Evolutionary conservation across 2,113 vertebrate genomes (phyloP).

Genomic region (Capricornis sumatraensis): DNA sequence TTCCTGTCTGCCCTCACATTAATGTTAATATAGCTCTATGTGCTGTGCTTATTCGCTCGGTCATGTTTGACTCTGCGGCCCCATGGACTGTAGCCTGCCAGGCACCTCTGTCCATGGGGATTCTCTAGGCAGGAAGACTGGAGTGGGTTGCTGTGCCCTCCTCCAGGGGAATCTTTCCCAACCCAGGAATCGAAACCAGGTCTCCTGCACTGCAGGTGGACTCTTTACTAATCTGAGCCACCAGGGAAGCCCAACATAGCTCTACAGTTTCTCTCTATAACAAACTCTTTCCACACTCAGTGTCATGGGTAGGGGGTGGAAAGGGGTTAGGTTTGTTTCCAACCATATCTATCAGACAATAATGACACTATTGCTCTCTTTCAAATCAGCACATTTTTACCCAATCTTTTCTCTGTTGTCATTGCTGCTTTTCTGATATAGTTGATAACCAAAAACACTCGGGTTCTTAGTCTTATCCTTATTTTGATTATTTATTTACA

Average conservation of each 20-base stretch:
- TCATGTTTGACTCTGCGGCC: neutral
- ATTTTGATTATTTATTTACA: conserved; percentile 17
- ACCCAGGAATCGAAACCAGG: neutral
- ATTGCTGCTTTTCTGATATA: conserved; percentile 13
- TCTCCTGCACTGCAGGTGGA: neutral
- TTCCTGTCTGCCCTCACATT: neutral
- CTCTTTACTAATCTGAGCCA: neutral
- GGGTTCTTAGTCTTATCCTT: neutral
- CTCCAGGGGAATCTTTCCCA: neutral
- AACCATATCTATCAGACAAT: neutral
- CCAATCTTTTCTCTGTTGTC: neutral
- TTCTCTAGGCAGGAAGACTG: neutral
- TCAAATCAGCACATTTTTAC: neutral
- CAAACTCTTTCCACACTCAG: neutral
- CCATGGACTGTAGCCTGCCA: neutral
- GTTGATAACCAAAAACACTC: conserved; percentile 11
- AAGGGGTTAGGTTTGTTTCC: neutral
- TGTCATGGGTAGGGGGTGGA: neutral
- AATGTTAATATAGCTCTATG: neutral
- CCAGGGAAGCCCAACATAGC: neutral
- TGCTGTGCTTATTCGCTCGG: neutral
- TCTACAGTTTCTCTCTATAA: neutral
- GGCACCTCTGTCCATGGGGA: neutral
- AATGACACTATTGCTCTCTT: neutral
- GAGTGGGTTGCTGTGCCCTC: neutral